Conservation (phyloP, 2,797 vertebrate genomes). For the Peromyscus aztecus region DNA sequence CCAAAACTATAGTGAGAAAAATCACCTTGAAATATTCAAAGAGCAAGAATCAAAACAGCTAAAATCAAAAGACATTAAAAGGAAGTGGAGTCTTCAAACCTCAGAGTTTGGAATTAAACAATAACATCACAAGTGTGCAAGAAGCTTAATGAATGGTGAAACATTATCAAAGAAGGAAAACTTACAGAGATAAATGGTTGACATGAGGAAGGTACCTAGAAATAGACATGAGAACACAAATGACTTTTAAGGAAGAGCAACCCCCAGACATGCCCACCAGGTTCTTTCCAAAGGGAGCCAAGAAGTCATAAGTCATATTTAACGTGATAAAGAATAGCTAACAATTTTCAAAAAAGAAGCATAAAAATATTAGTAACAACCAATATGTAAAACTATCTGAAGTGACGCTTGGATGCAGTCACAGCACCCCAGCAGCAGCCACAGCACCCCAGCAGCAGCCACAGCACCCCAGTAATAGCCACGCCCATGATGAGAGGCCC, state of each 20-base stretch:
- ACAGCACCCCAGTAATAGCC: accelerated
- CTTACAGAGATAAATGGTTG: constrained; percentile 32
- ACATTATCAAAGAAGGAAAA: constrained; percentile 4
- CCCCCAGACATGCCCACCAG: neutral
- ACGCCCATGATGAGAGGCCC: accelerated
- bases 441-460: no score
- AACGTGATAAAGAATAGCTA: neutral
- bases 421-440: accelerated
- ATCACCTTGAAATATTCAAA: neutral
- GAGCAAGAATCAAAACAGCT: constrained; percentile 26
- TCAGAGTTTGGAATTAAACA: constrained; percentile 51
- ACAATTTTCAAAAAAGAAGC: neutral
- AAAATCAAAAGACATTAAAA: constrained; percentile 14
- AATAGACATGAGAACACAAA: neutral
- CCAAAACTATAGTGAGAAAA: neutral
- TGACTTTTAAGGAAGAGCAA: neutral
- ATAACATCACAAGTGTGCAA: neutral
- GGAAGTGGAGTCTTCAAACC: neutral
- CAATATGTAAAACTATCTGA: neutral
- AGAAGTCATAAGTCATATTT: neutral
- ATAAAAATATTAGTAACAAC: neutral
- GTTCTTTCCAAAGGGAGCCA: neutral
- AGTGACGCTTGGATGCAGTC: no score
- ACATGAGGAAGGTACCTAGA: neutral
- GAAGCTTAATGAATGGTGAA: constrained; percentile 38